Evolutionary conservation across 1,140 invertebrate species (phyloP).

Genomic region (Steinernema khuongi): DNA sequence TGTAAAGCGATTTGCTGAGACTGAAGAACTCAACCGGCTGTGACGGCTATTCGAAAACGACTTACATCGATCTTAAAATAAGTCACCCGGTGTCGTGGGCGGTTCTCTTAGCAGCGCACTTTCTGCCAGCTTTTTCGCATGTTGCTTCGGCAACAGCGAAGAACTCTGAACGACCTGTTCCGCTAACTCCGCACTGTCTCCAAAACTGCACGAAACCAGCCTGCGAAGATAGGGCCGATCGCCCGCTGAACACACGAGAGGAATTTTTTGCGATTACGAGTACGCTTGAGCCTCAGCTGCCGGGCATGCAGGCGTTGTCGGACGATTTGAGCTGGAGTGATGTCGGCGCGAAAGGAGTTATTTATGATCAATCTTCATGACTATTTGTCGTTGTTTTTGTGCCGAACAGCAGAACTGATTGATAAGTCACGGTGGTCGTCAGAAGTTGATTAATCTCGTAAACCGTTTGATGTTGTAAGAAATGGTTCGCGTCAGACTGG

Average conservation of each 20-base stretch:
- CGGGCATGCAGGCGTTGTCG: not conserved
- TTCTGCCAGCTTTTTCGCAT: not conserved
- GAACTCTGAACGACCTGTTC: too few species aligned
- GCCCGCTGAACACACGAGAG: too few species aligned
- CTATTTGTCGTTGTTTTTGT: slow-evolving; percentile 13
- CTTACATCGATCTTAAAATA: not conserved
- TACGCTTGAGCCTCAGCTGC: not conserved
- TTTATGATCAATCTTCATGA: slow-evolving; percentile 10
- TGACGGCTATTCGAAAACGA: not conserved
- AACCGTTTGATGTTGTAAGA: not conserved
- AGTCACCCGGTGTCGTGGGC: not conserved
- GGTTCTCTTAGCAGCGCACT: slow-evolving; percentile 8
- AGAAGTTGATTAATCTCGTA: slow-evolving; percentile 8
- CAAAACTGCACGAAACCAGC: too few species aligned
- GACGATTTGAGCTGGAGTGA: not conserved
- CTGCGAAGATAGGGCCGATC: too few species aligned
- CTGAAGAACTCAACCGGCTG: not conserved
- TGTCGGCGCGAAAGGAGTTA: slow-evolving; percentile 5
- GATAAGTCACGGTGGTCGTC: not conserved
- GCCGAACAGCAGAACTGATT: not conserved
- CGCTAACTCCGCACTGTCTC: too few species aligned
- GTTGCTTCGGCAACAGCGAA: not conserved
- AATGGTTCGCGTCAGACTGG: not conserved
- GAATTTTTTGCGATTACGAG: not conserved
- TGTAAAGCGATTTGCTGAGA: not conserved